A percentile compares a stretch with the other conserved stretches of the same genome.
Conservation (phyloP, 2,888 invertebrate genomes). For the Invenusta paracnida region DNA sequence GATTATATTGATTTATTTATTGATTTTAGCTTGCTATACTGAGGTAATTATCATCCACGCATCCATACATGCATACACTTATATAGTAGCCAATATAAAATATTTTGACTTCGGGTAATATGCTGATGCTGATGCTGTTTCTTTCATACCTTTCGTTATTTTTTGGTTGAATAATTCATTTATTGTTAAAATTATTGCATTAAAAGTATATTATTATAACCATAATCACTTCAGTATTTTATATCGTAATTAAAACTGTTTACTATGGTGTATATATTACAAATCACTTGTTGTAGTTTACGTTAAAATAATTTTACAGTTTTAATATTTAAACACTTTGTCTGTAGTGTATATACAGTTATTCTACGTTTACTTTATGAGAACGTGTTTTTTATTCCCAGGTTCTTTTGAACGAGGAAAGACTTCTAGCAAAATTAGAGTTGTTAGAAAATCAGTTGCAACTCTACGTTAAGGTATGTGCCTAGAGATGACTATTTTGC, state of each 20-base stretch:
- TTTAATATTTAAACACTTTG: no score
- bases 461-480: slow-evolving; percentile 1
- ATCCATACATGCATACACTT: no score
- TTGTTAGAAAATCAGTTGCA: background rate
- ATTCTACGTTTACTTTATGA: background rate
- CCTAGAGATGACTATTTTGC: background rate
- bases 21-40: no score
- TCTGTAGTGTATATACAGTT: no score
- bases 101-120: no score
- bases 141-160: background rate
- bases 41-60: no score
- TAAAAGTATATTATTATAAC: background rate
- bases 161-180: background rate
- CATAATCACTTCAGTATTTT: background rate
- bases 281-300: no score
- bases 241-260: background rate
- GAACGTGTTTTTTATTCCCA: slow-evolving; percentile 48
- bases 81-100: no score
- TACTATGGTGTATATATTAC: no score
- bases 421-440: background rate
- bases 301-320: no score
- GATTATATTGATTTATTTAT: no score
- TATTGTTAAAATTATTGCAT: background rate
- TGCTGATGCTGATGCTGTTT: no score
- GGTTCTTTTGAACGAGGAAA: slow-evolving; percentile 39